A percentile compares a stretch with the other conserved stretches of the same genome.
Evolutionary conservation across 2,113 vertebrate species (phyloP).

Genomic region (Turdus rufiventris): DNA sequence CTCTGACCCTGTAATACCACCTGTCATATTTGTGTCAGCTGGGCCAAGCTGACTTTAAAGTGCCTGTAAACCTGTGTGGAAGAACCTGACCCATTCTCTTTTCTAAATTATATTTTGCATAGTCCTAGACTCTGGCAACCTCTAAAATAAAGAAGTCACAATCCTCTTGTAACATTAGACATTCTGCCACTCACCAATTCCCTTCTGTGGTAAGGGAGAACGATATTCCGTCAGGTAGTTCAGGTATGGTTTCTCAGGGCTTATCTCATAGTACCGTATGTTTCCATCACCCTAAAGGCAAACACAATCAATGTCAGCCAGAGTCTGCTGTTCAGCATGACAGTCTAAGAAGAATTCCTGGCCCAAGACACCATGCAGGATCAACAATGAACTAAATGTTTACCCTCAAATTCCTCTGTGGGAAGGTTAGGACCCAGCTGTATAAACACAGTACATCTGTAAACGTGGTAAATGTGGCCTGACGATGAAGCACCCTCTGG

Average conservation of each 20-base stretch:
- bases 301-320: background rate
- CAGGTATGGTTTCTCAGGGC: conserved; percentile 83
- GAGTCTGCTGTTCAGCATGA: background rate
- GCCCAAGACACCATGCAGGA: background rate
- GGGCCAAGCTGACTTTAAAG: background rate
- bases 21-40: background rate
- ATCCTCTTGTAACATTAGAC: background rate
- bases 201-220: conserved; percentile 87
- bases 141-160: background rate
- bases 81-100: background rate
- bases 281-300: conserved; percentile 87
- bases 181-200: conserved; percentile 79
- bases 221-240: conserved; percentile 86
- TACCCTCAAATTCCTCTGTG: background rate
- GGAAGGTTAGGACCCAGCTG: background rate
- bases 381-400: background rate
- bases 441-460: background rate
- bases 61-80: background rate
- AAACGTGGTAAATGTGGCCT: background rate
- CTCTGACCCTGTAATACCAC: background rate
- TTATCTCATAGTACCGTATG: conserved; percentile 91
- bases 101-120: background rate
- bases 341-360: background rate
- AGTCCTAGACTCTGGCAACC: background rate
- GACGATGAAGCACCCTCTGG: background rate